Percentiles rank a stretch among this genome's conserved stretches.
These are phyloP conservation scores for Eumaeus atala DNA, from an alignment of 1,140 invertebrate species.

Conservation along the genomic window DNA sequence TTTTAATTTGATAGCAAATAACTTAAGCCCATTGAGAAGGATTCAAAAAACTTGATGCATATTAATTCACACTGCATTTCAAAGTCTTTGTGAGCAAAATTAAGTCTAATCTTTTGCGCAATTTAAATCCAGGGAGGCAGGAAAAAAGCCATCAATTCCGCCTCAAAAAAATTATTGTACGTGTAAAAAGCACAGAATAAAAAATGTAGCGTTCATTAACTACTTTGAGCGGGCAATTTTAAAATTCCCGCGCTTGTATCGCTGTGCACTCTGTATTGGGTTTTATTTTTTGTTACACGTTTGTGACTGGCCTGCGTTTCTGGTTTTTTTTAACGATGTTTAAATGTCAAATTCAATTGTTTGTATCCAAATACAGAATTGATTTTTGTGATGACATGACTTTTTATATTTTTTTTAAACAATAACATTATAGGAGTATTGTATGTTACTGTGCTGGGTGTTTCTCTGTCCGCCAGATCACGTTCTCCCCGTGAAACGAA, in stretches of 20 bases:
- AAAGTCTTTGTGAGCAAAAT: too few relatives aligned
- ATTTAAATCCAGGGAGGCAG: constrained; percentile 4
- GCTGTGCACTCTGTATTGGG: constrained; percentile 20
- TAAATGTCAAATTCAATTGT: constrained; percentile 20
- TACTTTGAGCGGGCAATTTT: constrained; percentile 14
- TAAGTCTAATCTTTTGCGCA: background rate
- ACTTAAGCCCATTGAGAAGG: too few relatives aligned
- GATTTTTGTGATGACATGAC: background rate
- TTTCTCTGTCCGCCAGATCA: too few relatives aligned
- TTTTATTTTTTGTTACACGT: constrained; percentile 30
- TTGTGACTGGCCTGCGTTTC: constrained; percentile 20
- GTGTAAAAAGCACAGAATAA: constrained; percentile 12
- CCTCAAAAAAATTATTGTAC: constrained; percentile 1
- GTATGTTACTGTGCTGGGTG: too few relatives aligned
- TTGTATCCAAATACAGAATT: constrained; percentile 20
- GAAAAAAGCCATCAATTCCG: background rate
- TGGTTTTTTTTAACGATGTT: constrained; percentile 26
- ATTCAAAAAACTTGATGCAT: too few relatives aligned
- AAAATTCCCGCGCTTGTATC: constrained; percentile 18
- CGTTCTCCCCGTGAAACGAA: too few relatives aligned
- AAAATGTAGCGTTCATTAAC: constrained; percentile 14
- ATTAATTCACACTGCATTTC: too few relatives aligned
- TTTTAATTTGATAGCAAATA: too few relatives aligned
- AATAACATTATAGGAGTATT: too few relatives aligned
- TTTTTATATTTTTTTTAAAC: too few relatives aligned